A percentile compares a stretch with the other conserved stretches of the same genome.
Conservation (phyloP, 2,797 vertebrate genomes). For the Corythornis leucogaster region DNA sequence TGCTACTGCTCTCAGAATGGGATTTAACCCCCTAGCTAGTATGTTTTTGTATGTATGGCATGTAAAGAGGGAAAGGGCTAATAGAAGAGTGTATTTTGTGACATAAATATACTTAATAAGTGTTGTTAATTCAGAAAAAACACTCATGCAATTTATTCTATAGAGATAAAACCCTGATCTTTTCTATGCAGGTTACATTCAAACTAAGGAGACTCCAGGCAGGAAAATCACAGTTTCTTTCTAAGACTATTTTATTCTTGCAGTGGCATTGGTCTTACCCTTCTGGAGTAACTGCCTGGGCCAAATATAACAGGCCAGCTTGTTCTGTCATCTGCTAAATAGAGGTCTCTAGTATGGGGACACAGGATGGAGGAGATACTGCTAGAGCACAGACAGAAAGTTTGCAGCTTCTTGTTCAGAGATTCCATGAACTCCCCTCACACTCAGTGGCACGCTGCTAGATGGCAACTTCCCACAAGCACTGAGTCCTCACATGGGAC, state of each 20-base stretch:
- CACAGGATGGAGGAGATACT: neutral
- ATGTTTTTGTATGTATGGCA: accelerated
- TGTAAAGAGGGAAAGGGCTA: neutral
- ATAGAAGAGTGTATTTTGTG: neutral
- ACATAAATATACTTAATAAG: neutral
- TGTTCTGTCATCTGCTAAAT: neutral
- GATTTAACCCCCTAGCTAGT: neutral
- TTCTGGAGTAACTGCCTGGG: neutral
- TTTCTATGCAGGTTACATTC: neutral
- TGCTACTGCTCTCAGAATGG: neutral
- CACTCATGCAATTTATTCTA: neutral
- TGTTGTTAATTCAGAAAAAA: neutral
- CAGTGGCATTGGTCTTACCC: neutral
- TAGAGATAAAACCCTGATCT: neutral
- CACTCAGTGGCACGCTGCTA: neutral
- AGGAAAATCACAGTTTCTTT: neutral
- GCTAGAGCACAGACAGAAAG: neutral
- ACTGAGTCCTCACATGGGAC: neutral
- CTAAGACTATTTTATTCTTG: neutral
- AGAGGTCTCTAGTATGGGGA: neutral
- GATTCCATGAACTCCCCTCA: neutral
- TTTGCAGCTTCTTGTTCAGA: neutral
- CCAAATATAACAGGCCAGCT: neutral
- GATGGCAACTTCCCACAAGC: neutral
- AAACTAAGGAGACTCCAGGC: neutral